A percentile compares a stretch with the other conserved stretches of the same genome.
Conservation (phyloP, 2,113 vertebrate species). For the Salvelinus fontinalis region DNA sequence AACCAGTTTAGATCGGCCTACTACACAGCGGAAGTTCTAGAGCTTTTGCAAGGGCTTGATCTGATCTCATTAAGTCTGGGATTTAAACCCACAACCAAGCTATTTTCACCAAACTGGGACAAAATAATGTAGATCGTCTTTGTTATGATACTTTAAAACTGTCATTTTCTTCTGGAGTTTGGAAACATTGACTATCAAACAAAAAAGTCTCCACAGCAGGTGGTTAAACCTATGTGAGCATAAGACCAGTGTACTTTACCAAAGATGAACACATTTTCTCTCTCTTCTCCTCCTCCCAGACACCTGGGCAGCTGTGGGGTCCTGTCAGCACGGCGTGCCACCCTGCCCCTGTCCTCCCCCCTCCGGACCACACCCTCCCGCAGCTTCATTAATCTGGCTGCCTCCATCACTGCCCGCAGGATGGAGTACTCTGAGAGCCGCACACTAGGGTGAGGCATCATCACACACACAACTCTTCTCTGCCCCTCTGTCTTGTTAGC, state of each 20-base stretch:
- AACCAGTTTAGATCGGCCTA: too few relatives aligned
- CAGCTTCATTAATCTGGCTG: slow-evolving; percentile 69
- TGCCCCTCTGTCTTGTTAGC: background rate
- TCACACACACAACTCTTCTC: too few relatives aligned
- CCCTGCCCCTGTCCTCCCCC: slow-evolving; percentile 14
- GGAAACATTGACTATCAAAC: too few relatives aligned
- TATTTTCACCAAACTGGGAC: too few relatives aligned
- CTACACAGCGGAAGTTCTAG: too few relatives aligned
- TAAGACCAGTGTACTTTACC: background rate
- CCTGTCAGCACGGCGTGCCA: slow-evolving; percentile 28
- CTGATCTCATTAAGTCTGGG: too few relatives aligned
- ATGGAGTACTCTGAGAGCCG: slow-evolving; percentile 72
- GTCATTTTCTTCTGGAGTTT: too few relatives aligned
- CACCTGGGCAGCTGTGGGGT: slow-evolving; percentile 50
- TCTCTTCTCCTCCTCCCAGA: slow-evolving; percentile 36
- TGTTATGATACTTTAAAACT: too few relatives aligned
- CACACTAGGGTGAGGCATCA: slow-evolving; percentile 60
- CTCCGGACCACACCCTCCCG: slow-evolving; percentile 32
- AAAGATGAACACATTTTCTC: background rate
- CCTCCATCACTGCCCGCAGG: slow-evolving; percentile 51
- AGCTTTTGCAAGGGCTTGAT: too few relatives aligned
- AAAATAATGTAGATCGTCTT: too few relatives aligned
- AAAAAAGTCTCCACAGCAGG: too few relatives aligned
- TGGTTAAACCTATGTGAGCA: background rate
- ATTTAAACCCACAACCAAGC: too few relatives aligned